Base-by-base conservation (phyloP, 2,888 invertebrate genomes). In the Chrysolina americana region DNA sequence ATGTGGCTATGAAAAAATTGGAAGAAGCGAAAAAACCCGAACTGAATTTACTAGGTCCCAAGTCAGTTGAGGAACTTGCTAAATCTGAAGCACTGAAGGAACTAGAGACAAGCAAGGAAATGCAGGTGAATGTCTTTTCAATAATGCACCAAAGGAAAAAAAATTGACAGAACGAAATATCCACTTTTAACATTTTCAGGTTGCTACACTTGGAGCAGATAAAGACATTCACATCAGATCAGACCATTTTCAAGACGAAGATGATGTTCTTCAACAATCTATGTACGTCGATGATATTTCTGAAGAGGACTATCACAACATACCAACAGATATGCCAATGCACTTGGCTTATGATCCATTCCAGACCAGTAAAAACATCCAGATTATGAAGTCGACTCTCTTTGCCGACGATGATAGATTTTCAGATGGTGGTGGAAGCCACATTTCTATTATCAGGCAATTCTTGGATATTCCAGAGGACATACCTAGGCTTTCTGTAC, bases 271-370 rank as follows among this genome's bases (percentile, higher is more conserved):
- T 15, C 81, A 80, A 48, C 81, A 83, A 21, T 82, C 82, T 50
- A 82, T 83, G 83, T 80, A 81, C n/a, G 79, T 81, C 11, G 83
- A 84, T 68, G 79, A 83, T 68, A 73, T 80, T n/a, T 78, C 79
- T 1, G 83, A 83, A 28, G 82, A 82, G 23, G 81, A 82, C 41
- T 83, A 78, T 50, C 77, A 73, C 50, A 70, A 69, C 2, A 77
- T 80, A 5, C 79, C 79, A 0, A 48, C 72, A 2, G 77, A 78
- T n/a, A 62, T 80, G 1, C 77, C 81, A 8, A 63, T 80, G 72
- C 77, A 79, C 66, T 41, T 76, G 10, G 65, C 70, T 41, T 81
- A 76, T 68, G 78, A 79, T 36, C 56, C 76, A 0, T 80, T 76
- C 62, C 79, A 77, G 47, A 75, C 77, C 28, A 78, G 77, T 59